phyloP scores from a whole-genome alignment of 2,797 vertebrate genomes.

The Cyprinodon diabolis region DNA sequence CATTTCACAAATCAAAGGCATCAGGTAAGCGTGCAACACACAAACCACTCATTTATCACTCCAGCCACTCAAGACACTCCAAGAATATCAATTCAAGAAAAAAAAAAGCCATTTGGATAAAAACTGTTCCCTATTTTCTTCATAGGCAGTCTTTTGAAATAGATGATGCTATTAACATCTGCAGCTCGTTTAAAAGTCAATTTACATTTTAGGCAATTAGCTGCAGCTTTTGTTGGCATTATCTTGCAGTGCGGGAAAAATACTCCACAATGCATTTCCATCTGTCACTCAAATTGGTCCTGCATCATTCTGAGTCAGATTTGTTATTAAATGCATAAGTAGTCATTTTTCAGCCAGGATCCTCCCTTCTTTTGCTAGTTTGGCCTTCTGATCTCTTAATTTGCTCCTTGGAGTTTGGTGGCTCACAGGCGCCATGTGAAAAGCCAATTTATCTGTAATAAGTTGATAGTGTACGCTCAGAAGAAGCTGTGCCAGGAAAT shows the following conservation, averaged over 20 bases:
- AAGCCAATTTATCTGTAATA: constrained; percentile 75
- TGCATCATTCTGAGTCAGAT: constrained; percentile 10
- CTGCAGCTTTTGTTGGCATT: constrained; percentile 39
- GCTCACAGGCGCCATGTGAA: constrained; percentile 60
- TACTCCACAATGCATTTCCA: constrained; percentile 30
- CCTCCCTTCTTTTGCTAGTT: constrained; percentile 33
- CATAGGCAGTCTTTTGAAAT: constrained; percentile 25
- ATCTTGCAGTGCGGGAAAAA: constrained; percentile 19
- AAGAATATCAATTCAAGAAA: constrained; percentile 4
- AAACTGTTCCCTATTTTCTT: constrained; percentile 16
- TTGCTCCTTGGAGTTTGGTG: constrained; percentile 48
- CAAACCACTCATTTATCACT: constrained; percentile 15
- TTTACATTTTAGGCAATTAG: constrained; percentile 63
- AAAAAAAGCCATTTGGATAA: constrained; percentile 18
- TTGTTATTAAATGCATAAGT: constrained; percentile 1
- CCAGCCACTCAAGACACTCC: constrained; percentile 9
- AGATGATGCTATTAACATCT: constrained; percentile 44
- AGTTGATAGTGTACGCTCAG: constrained; percentile 67
- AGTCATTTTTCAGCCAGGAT: constrained; percentile 25
- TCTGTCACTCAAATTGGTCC: constrained; percentile 40
- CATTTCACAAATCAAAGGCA: constrained; percentile 94
- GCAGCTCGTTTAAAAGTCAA: constrained; percentile 47
- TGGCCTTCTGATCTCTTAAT: constrained; percentile 59
- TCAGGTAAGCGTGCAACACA: constrained; percentile 85
- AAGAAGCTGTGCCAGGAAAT: constrained; percentile 66